phyloP scores from a whole-genome alignment of 2,797 vertebrate genomes.

The Neosilurus hyrtlii region DNA sequence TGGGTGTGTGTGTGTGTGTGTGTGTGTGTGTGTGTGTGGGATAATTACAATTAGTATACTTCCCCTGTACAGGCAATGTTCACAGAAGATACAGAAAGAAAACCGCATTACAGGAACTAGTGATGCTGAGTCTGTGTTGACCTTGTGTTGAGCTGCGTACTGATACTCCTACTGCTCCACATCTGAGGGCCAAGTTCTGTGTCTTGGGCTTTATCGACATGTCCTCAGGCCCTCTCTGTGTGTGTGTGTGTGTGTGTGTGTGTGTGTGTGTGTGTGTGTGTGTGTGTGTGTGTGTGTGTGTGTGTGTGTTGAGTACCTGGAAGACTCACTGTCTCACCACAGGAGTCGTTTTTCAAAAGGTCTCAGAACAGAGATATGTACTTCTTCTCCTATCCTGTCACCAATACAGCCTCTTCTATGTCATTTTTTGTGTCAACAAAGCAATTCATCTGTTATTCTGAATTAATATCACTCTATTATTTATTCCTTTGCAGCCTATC shows the following conservation, averaged over 20 bases:
- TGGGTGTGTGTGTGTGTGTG: too few species aligned
- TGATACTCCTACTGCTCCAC: slow-evolving; percentile 24
- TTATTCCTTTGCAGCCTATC: neutral
- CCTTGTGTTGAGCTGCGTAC: slow-evolving; percentile 41
- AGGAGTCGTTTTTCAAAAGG: slow-evolving; percentile 53
- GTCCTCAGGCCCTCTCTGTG: slow-evolving; percentile 14
- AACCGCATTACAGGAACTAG: slow-evolving; percentile 49
- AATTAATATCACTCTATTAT: slow-evolving; percentile 34
- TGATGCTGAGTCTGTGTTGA: slow-evolving; percentile 48
- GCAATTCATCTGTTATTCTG: slow-evolving; percentile 42
- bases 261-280: slow-evolving; percentile 43
- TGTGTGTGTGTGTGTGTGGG: too few species aligned
- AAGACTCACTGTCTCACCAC: slow-evolving; percentile 44
- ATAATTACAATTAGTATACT: too few species aligned
- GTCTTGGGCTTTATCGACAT: slow-evolving; percentile 47
- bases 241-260: slow-evolving; percentile 43
- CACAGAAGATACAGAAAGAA: slow-evolving; percentile 13
- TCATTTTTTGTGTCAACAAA: slow-evolving; percentile 43
- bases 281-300: slow-evolving; percentile 41
- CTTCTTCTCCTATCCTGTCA: slow-evolving; percentile 34
- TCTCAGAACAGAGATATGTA: slow-evolving; percentile 39
- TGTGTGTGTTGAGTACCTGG: slow-evolving; percentile 43
- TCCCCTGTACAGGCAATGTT: slow-evolving; percentile 1
- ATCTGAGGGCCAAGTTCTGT: slow-evolving; percentile 40
- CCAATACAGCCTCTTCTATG: slow-evolving; percentile 38